These are phyloP conservation scores for Mormyrops attenuatus DNA, from an alignment of 2,797 vertebrate genomes.

Conservation along the genomic window DNA sequence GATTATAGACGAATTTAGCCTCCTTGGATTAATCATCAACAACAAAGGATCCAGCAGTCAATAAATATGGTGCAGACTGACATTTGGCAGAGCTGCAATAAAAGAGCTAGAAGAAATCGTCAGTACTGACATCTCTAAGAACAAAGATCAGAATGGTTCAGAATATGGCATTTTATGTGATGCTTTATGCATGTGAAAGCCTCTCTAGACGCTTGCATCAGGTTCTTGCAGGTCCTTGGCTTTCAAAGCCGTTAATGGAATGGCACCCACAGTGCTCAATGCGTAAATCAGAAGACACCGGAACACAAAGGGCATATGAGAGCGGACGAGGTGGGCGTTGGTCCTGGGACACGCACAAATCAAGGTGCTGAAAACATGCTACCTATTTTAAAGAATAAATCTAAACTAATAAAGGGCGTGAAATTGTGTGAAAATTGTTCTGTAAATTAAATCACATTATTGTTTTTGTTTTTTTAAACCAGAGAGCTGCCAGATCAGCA, in stretches of 20 bases:
- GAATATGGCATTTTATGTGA: background rate
- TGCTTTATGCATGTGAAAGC: background rate
- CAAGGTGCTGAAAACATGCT: background rate
- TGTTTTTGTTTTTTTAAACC: background rate
- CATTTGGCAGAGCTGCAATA: background rate
- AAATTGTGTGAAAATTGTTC: background rate
- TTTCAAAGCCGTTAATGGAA: background rate
- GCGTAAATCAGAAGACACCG: background rate
- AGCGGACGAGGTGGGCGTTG: background rate
- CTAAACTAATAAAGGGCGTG: background rate
- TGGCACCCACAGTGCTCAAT: background rate
- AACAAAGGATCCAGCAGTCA: conserved; percentile 4
- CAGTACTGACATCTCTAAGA: background rate
- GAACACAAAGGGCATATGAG: background rate
- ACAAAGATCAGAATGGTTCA: background rate
- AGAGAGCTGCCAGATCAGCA: background rate
- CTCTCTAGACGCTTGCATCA: background rate
- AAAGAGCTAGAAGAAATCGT: background rate
- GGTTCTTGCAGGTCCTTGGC: background rate
- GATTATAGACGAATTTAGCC: background rate
- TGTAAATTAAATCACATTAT: background rate
- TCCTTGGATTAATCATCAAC: background rate
- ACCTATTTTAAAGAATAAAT: background rate
- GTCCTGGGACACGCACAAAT: background rate
- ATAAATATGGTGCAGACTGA: background rate